These are phyloP conservation scores for Hemaris fuciformis DNA, from an alignment of 2,888 invertebrate species.

Conservation along the genomic window DNA sequence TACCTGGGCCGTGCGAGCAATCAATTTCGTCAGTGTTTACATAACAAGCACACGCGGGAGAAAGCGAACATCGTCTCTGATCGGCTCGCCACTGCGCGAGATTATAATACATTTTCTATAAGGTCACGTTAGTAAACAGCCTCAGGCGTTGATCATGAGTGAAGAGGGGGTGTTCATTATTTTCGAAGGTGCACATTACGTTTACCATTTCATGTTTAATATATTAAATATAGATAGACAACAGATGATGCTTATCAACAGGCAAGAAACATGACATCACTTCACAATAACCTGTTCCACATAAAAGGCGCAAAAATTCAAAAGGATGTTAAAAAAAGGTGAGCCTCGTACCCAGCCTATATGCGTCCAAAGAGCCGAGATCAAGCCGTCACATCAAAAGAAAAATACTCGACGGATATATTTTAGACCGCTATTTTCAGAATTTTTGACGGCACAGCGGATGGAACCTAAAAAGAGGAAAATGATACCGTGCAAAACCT, in stretches of 20 bases:
- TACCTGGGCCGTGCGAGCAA: conserved; percentile 39
- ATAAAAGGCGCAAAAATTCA: not conserved
- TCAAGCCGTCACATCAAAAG: conserved; percentile 14
- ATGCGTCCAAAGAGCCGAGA: conserved; percentile 10
- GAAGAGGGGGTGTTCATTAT: not conserved
- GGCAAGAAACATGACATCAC: not conserved
- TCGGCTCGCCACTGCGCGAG: conserved; percentile 32
- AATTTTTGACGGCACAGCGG: conserved; percentile 9
- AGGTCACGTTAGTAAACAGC: conserved; percentile 16
- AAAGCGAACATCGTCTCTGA: conserved; percentile 33
- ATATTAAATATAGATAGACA: too few species aligned
- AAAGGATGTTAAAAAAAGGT: not conserved
- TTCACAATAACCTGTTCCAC: too few species aligned
- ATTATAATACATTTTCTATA: conserved; percentile 43
- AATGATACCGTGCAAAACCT: conserved; percentile 5
- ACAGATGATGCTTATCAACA: not conserved
- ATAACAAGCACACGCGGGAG: conserved; percentile 44
- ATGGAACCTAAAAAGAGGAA: conserved; percentile 9
- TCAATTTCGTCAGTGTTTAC: conserved; percentile 44
- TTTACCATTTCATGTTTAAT: too few species aligned
- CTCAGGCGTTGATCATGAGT: too few species aligned
- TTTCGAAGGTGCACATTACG: not conserved
- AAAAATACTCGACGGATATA: not conserved
- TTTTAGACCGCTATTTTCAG: conserved; percentile 6
- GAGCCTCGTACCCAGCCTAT: not conserved